Conservation (phyloP, 2,113 vertebrate genomes). For the Rhea americana region DNA sequence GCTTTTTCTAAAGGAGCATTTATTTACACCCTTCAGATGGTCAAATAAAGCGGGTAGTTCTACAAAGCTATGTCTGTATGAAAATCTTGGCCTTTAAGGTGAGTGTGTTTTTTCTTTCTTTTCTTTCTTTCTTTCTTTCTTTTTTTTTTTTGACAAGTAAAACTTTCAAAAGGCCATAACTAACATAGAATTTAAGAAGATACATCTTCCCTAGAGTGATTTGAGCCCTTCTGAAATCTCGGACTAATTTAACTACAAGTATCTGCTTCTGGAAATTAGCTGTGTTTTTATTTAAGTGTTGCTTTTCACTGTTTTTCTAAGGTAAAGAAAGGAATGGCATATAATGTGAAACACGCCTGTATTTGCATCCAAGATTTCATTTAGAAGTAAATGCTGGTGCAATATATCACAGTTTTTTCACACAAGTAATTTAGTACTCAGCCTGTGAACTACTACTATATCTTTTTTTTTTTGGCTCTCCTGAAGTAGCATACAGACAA, state of each 20-base stretch:
- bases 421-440: background rate
- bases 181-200: background rate
- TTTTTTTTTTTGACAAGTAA: background rate
- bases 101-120: background rate
- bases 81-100: background rate
- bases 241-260: background rate
- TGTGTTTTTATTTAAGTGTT: background rate
- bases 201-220: accelerated
- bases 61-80: background rate
- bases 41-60: background rate
- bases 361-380: background rate
- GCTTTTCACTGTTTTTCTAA: background rate
- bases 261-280: background rate
- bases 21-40: background rate
- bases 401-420: background rate
- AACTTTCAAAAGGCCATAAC: background rate
- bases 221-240: background rate
- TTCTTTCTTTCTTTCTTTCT: background rate
- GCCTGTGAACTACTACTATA: background rate
- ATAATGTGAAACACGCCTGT: background rate
- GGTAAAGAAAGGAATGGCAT: background rate
- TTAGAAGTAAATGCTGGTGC: background rate
- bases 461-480: background rate
- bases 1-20: background rate
- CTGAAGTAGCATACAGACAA: background rate